These are phyloP conservation scores for Hyperoplus lanceolatus DNA, from an alignment of 2,797 vertebrate genomes.

Conservation along the genomic window DNA sequence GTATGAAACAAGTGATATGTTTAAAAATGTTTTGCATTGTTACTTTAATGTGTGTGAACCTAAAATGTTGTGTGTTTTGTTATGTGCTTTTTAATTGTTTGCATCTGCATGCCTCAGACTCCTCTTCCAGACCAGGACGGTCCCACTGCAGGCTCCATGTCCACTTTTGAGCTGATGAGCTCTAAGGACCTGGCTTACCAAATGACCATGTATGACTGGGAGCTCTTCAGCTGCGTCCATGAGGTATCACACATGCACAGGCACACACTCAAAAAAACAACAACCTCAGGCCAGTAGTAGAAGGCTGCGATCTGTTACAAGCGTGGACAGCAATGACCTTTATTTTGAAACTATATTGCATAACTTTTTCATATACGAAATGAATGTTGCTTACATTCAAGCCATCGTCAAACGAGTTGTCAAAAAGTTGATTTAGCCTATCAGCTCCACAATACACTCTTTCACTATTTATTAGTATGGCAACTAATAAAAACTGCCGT, in stretches of 20 bases:
- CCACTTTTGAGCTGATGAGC: slow-evolving; percentile 98
- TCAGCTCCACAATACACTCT: no score
- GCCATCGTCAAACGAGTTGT: no score
- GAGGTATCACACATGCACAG: slow-evolving; percentile 85
- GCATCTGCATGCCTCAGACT: slow-evolving; percentile 78
- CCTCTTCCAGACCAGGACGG: slow-evolving; percentile 96
- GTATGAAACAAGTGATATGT: slow-evolving; percentile 2
- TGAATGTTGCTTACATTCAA: no score
- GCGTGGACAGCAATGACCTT: not conserved
- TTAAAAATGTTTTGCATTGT: not conserved
- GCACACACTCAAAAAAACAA: slow-evolving; percentile 15
- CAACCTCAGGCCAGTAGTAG: not conserved
- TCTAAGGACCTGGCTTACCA: slow-evolving; percentile 98
- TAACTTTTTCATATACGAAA: no score
- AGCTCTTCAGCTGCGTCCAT: slow-evolving; percentile 98
- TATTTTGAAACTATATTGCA: not conserved
- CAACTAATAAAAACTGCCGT: no score
- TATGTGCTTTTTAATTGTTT: slow-evolving; percentile 9
- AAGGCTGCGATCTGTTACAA: not conserved
- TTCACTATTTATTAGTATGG: no score
- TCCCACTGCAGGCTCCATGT: slow-evolving; percentile 93
- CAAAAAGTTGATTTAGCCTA: no score
- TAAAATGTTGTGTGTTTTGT: not conserved
- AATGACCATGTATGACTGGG: slow-evolving; percentile 98
- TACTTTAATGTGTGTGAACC: not conserved